Evolutionary conservation across 2,888 invertebrate genomes (phyloP).

Genomic region (Drosophila mercatorum): DNA sequence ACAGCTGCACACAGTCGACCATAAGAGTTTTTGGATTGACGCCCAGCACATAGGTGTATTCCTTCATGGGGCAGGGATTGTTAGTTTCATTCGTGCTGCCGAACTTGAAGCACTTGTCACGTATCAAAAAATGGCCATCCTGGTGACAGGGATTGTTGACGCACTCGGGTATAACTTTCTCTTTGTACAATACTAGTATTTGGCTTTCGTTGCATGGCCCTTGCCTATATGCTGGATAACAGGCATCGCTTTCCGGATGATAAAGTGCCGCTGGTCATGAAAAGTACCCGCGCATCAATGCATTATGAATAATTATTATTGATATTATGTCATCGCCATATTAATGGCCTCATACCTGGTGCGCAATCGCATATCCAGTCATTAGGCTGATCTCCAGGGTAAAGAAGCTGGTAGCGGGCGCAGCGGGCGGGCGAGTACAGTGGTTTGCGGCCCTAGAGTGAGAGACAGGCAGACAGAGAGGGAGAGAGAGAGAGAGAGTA

Average conservation of each 20-base stretch:
- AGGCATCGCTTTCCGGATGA: slow-evolving; percentile 87
- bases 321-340: slow-evolving; percentile 59
- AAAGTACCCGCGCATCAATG: slow-evolving; percentile 9
- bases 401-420: slow-evolving; percentile 87
- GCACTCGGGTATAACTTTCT: slow-evolving; percentile 87
- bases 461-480: not conserved
- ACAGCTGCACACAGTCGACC: slow-evolving; percentile 86
- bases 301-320: slow-evolving; percentile 1
- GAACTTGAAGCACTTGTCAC: slow-evolving; percentile 74
- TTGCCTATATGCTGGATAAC: slow-evolving; percentile 87
- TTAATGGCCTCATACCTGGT: slow-evolving; percentile 68
- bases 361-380: slow-evolving; percentile 88
- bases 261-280: slow-evolving; percentile 84
- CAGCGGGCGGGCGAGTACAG: slow-evolving; percentile 87
- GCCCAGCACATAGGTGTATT: slow-evolving; percentile 85
- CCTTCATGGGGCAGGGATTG: slow-evolving; percentile 74
- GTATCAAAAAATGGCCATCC: slow-evolving; percentile 86
- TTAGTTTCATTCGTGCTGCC: slow-evolving; percentile 73
- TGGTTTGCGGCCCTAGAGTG: slow-evolving; percentile 85
- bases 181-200: slow-evolving; percentile 86
- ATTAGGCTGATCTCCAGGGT: slow-evolving; percentile 88
- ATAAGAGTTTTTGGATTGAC: slow-evolving; percentile 87
- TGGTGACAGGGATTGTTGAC: slow-evolving; percentile 87
- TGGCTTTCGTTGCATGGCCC: slow-evolving; percentile 88
- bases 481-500: not conserved